Evolutionary conservation across 1,140 invertebrate genomes (phyloP).

Genomic region (Aplysia californica): DNA sequence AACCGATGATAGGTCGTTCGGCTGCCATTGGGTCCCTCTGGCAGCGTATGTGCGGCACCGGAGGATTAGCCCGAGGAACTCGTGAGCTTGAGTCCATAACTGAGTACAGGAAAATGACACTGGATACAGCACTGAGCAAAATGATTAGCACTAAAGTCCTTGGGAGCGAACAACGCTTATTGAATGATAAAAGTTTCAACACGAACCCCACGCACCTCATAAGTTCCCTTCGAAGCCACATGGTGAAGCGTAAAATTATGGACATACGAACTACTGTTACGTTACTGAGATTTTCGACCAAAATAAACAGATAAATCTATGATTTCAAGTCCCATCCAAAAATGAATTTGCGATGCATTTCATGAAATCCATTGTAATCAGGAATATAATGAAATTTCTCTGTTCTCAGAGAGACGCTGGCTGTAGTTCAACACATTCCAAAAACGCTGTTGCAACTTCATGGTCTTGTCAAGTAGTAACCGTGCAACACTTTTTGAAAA

Average conservation of each 20-base stretch:
- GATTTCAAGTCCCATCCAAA: constrained; percentile 36
- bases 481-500: no score
- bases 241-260: not conserved
- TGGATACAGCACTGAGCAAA: constrained; percentile 32
- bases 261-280: no score
- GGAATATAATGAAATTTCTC: no score
- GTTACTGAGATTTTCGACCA: not conserved
- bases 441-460: no score
- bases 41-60: constrained; percentile 36
- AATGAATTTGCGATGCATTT: constrained; percentile 27
- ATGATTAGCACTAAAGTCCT: constrained; percentile 29
- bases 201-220: constrained; percentile 6
- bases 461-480: no score
- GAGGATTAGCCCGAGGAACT: constrained; percentile 23
- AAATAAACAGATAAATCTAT: not conserved
- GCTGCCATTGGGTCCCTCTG: constrained; percentile 11
- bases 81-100: constrained; percentile 27
- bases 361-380: constrained; percentile 33
- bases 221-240: constrained; percentile 30
- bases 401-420: no score
- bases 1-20: constrained; percentile 10
- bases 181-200: constrained; percentile 15
- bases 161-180: constrained; percentile 29
- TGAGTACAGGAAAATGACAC: constrained; percentile 32
- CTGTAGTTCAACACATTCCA: no score